Evolutionary conservation across 1,140 invertebrate genomes (phyloP).

Genomic region (Trichogramma pretiosum): DNA sequence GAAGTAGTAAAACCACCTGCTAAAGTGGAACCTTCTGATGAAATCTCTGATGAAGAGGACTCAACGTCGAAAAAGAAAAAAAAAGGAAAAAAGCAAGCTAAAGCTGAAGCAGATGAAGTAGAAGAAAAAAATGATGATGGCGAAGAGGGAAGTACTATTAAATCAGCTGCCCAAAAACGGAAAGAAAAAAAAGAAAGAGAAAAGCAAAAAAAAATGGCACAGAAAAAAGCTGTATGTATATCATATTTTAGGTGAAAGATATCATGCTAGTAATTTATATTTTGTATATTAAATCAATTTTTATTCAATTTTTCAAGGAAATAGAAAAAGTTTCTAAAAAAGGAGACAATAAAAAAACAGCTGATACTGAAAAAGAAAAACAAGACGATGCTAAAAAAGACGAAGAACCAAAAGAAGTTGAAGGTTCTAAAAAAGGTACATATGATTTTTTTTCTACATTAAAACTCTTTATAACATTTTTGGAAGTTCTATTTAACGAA

Average conservation of each 20-base stretch:
- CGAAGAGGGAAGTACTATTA: slow-evolving; percentile 53
- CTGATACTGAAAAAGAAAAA: slow-evolving; percentile 53
- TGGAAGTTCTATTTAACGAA: neutral
- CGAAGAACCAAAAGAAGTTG: slow-evolving; percentile 49
- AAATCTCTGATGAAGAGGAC: slow-evolving; percentile 42
- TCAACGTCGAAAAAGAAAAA: slow-evolving; percentile 46
- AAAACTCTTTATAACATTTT: slow-evolving; percentile 3
- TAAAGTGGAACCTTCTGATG: slow-evolving; percentile 45
- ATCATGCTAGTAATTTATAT: neutral
- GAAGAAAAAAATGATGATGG: slow-evolving; percentile 31
- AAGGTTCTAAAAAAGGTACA: slow-evolving; percentile 41
- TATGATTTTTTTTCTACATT: slow-evolving; percentile 9
- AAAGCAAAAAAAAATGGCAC: slow-evolving; percentile 62
- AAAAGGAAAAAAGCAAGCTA: slow-evolving; percentile 30
- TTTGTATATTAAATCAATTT: slow-evolving; percentile 2
- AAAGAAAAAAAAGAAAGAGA: slow-evolving; percentile 81
- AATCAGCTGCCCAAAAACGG: slow-evolving; percentile 76
- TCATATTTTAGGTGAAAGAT: neutral
- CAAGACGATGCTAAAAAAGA: slow-evolving; percentile 49
- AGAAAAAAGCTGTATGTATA: slow-evolving; percentile 46
- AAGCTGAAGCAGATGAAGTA: slow-evolving; percentile 26
- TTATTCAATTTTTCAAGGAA: slow-evolving; percentile 25
- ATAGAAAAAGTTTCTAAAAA: slow-evolving; percentile 34
- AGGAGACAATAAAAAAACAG: slow-evolving; percentile 40
- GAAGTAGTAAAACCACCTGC: no score